Base-by-base conservation (phyloP, 1,140 invertebrate species). In the Drosophila ambigua region DNA sequence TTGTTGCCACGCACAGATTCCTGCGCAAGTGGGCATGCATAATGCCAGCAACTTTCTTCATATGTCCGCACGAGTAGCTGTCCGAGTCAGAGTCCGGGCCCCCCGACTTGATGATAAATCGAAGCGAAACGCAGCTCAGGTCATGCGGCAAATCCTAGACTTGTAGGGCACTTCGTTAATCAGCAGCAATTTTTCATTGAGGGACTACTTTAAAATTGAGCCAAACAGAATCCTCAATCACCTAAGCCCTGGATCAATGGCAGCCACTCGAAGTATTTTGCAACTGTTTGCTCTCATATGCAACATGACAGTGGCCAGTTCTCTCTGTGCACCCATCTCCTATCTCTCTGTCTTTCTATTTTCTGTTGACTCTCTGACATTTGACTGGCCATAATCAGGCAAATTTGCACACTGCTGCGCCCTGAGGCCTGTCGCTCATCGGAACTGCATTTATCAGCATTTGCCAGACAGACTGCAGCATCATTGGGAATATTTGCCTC, bases 1-100 rank as follows among this genome's bases (percentile, higher is more conserved):
- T 72, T 73, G 64, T 79, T 85, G 72, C 76, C 80, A 77, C 62
- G 77, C 73, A 84, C 64, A 73, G 64, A 83, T 83, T 84, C 76
- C 41, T 77, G 77, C 62, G 54, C 76, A 83, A 83, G 79, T 85
- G 81, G 65, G 77, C 65, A 72, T 85, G 46, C 62, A 69, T 74
- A 80, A 67, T 77, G 26, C 55, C 55, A 20, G 15, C 46, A 50
- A 64, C 46, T 57, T 57, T 68, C 67, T 54, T 55, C 23, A 57
- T 46, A 74, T 72, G 41, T 72, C 24, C 69, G 78, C 77, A 77
- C 65, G 80, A 84, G 35, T 58, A 28, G 15, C 43, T 20, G 49
- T 20, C 20, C 20, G 39, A 39, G 53, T 2, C 23, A 1, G 16
- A 0, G 16, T 16, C 16, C 0, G 16, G 16, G 16, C 16, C 52